phyloP scores from a whole-genome alignment of 2,113 vertebrate genomes.

The Microtus ochrogaster region DNA sequence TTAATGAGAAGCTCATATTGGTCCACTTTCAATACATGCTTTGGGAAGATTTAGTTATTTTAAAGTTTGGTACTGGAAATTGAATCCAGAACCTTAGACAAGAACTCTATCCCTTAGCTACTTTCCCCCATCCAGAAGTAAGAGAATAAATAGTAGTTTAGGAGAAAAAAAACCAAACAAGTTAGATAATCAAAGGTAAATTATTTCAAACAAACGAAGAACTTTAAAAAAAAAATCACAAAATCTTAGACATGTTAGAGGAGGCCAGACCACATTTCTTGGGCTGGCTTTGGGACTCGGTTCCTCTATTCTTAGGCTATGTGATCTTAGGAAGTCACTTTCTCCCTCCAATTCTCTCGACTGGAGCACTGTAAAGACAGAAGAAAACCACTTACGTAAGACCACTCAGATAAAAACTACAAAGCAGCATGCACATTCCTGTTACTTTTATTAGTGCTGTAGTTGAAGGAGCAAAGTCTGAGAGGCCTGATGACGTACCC shows the following conservation, averaged over 20 bases:
- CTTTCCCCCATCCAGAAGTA: neutral
- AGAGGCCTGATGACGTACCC: constrained; percentile 13
- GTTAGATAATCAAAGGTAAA: neutral
- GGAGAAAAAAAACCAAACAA: neutral
- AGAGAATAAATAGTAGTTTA: neutral
- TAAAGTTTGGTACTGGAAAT: neutral
- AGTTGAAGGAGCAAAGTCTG: constrained; percentile 29
- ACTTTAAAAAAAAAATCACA: neutral
- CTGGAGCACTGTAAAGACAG: neutral
- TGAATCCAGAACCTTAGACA: neutral
- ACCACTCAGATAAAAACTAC: constrained; percentile 12
- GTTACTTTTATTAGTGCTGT: neutral
- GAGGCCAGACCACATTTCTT: neutral
- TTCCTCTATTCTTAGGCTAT: neutral
- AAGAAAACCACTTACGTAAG: constrained; percentile 22
- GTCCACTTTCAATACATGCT: constrained; percentile 26
- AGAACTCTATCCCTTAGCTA: neutral
- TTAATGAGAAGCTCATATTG: neutral
- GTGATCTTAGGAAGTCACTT: neutral
- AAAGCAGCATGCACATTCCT: neutral
- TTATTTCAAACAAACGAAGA: neutral
- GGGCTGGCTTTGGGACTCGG: neutral
- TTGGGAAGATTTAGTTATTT: neutral
- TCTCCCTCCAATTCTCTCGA: constrained; percentile 6
- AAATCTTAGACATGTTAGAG: neutral